Evolutionary conservation across 2,113 vertebrate species (phyloP).

Genomic region (Cyphomyrus discorhynchus): DNA sequence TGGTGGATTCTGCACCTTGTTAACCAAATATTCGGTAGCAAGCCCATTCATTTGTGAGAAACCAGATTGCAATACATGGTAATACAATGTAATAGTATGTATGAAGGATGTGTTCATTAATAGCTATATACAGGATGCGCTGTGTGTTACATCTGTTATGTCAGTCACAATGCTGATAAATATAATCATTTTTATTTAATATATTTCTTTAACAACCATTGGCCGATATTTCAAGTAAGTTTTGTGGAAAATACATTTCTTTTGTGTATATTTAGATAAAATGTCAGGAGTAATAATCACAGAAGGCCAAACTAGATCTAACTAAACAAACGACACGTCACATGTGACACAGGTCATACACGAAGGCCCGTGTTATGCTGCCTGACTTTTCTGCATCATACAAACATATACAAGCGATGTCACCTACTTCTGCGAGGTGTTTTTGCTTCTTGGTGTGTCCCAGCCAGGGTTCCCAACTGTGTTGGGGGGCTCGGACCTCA

Average conservation of each 20-base stretch:
- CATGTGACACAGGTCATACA: neutral
- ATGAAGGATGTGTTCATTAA: too few species aligned
- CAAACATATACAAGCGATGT: neutral
- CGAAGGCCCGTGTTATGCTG: neutral
- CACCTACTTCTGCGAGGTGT: too few species aligned
- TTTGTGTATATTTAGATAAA: neutral
- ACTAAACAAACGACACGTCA: neutral
- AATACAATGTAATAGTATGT: too few species aligned
- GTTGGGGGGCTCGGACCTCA: neutral
- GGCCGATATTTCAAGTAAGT: neutral
- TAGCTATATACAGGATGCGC: too few species aligned
- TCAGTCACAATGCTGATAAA: too few species aligned
- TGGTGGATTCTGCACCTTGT: too few species aligned
- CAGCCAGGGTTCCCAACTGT: neutral
- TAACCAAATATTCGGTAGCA: neutral
- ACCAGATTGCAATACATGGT: too few species aligned
- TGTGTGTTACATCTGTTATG: too few species aligned
- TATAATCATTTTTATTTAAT: too few species aligned
- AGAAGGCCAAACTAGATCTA: neutral
- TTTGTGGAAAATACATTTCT: neutral
- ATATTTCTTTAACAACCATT: neutral
- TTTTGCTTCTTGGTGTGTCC: too few species aligned
- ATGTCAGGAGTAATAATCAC: neutral
- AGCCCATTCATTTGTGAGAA: neutral
- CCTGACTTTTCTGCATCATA: neutral